Base-by-base conservation (phyloP, 2,797 vertebrate genomes). In the Geotrypetes seraphini region DNA sequence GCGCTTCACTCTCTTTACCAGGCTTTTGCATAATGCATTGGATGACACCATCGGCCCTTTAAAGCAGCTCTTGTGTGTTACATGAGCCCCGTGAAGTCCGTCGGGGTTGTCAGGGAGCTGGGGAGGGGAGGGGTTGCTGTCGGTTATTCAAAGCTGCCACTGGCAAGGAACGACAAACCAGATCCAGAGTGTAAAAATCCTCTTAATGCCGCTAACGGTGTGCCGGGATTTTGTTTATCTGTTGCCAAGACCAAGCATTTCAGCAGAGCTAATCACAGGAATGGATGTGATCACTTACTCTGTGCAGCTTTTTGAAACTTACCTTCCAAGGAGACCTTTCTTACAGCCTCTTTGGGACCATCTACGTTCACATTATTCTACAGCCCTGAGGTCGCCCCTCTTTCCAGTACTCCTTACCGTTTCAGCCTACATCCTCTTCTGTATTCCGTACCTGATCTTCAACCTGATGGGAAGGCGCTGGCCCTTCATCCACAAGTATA, bases 311-410 rank as follows among this genome's bases (percentile, higher is more conserved):
- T 28, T 46, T 22, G 36, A 29, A 17, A 39, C 17, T 19, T 39
- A 33, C 17, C 22, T 29, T 5, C 8, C 29, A n/a, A 32, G 31
- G 20, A 23, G 10, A 32, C 16, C 66, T n/a, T 30, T 73, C 46
- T 60, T 83, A 10, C 78, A 84, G 41, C 73, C 69, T 21, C 16
- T 76, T 13, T 83, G 79, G 82, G 71, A 82, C 47, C 45, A 29
- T 30, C 17, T 80, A 29, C 57, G 58, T 15, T 52, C 74, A 17
- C 50, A 69, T 53, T 73, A 77, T 48, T 63, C 33, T 16, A 68
- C 75, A 21, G 66, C 47, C 39, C 25, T 84, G 36, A 64, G 70
- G 32, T 84, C 71, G 36, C 77, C 76, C 2, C 72, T 84, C 6
- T 82, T 84, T 22, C 74, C 78, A 3, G 27, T 83, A 28, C 22